Evolutionary conservation across 2,113 vertebrate genomes (phyloP).

Genomic region (Cheilinus undulatus): DNA sequence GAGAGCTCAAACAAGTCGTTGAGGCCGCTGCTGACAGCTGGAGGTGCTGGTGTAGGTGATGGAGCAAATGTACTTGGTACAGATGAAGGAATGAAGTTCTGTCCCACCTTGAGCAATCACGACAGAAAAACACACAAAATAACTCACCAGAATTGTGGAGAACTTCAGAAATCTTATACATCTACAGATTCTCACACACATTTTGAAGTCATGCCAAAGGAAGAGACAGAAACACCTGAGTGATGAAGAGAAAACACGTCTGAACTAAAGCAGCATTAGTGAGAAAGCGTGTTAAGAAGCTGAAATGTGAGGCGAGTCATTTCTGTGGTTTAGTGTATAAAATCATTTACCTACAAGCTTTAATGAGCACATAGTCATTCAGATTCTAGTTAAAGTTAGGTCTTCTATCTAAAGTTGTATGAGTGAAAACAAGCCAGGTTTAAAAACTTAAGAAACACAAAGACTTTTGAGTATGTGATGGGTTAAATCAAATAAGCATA

Average conservation of each 20-base stretch:
- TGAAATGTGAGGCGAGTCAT: neutral
- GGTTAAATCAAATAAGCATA: conserved; percentile 47
- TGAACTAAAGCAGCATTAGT: neutral
- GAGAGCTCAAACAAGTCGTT: conserved; percentile 98
- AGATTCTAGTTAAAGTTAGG: too few species aligned
- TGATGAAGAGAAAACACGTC: conserved; percentile 4
- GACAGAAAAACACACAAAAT: conserved; percentile 12
- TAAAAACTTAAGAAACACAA: neutral
- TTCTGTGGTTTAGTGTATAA: conserved; percentile 23
- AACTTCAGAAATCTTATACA: too few species aligned
- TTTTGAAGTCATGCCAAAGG: conserved; percentile 21
- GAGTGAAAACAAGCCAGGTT: conserved; percentile 18
- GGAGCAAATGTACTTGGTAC: conserved; percentile 97
- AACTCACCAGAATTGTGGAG: too few species aligned
- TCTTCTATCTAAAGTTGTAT: too few species aligned
- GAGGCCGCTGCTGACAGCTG: conserved; percentile 91
- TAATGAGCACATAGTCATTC: neutral
- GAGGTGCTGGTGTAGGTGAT: conserved; percentile 95
- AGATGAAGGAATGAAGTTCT: conserved; percentile 95
- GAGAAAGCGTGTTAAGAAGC: neutral
- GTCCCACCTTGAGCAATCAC: conserved; percentile 88
- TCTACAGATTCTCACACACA: conserved; percentile 13
- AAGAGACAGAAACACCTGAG: conserved; percentile 9
- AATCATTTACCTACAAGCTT: conserved; percentile 1
- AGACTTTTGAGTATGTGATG: conserved; percentile 4